These are phyloP conservation scores for Umimayanthus kanabou DNA, from an alignment of 92 coral and sea anemone species.

Conservation along the genomic window DNA sequence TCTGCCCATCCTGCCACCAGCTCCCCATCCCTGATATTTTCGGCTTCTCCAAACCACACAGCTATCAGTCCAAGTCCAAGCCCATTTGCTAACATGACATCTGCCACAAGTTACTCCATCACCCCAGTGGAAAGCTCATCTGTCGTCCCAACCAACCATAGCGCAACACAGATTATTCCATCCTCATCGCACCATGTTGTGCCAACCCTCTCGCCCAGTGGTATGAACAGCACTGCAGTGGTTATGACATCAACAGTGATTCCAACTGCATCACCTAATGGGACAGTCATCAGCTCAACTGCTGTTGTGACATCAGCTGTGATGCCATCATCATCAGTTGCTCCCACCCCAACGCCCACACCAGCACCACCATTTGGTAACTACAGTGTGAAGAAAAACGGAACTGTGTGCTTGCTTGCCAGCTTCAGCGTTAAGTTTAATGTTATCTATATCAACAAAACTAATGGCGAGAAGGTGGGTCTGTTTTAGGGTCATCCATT, in stretches of 20 bases:
- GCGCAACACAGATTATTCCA: slow-evolving; percentile 41
- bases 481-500: neutral
- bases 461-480: slow-evolving; percentile 47
- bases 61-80: neutral
- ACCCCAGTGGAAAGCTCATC: neutral
- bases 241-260: slow-evolving; percentile 41
- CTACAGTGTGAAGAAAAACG: slow-evolving; percentile 59
- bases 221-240: neutral
- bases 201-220: neutral
- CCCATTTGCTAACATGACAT: neutral
- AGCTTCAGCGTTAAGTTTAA: slow-evolving; percentile 62
- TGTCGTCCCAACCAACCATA: neutral
- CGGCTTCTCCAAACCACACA: neutral
- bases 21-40: neutral
- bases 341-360: slow-evolving; percentile 26
- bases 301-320: slow-evolving; percentile 48
- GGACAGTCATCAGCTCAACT: slow-evolving; percentile 9
- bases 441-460: slow-evolving; percentile 37
- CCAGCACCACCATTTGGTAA: slow-evolving; percentile 57
- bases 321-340: slow-evolving; percentile 47
- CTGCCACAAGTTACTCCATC: neutral
- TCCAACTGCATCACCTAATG: slow-evolving; percentile 44
- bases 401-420: slow-evolving; percentile 57
- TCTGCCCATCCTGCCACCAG: neutral
- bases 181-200: slow-evolving; percentile 33